These are phyloP conservation scores for Pica pica DNA, from an alignment of 2,113 vertebrate genomes.

Conservation along the genomic window DNA sequence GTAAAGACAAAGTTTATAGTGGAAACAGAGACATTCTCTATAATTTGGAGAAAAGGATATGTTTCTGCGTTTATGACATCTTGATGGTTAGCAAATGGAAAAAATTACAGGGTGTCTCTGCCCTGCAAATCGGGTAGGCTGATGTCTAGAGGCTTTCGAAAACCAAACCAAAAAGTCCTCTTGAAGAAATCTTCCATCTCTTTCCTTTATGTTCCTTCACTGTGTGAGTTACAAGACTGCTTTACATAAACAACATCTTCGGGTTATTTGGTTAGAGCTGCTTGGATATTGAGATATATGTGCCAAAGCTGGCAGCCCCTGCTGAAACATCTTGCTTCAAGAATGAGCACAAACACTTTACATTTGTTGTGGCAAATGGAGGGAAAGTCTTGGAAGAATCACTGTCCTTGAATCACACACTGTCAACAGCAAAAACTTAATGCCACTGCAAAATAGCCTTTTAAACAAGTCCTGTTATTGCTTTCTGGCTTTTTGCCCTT, in stretches of 20 bases:
- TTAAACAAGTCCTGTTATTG: background rate
- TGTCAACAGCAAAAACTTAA: background rate
- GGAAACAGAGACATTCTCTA: constrained; percentile 26
- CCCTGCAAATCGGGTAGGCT: background rate
- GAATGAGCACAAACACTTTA: accelerated
- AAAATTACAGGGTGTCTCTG: constrained; percentile 39
- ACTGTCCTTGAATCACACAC: background rate
- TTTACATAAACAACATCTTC: background rate
- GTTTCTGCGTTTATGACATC: constrained; percentile 30
- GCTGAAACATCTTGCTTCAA: background rate
- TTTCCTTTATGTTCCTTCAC: background rate
- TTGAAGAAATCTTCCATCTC: background rate
- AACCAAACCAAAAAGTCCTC: background rate
- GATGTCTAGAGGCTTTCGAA: background rate
- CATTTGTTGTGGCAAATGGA: background rate
- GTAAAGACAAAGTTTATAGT: background rate
- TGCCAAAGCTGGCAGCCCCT: background rate
- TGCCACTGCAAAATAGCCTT: background rate
- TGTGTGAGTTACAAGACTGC: background rate
- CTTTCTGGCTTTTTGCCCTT: background rate
- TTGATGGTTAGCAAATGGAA: constrained; percentile 3
- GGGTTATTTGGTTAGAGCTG: background rate
- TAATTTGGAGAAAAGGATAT: constrained; percentile 55
- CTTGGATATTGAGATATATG: background rate
- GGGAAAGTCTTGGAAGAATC: background rate